Base-by-base conservation (phyloP, 2,797 vertebrate genomes). In the Micropoecilia bifurca region DNA sequence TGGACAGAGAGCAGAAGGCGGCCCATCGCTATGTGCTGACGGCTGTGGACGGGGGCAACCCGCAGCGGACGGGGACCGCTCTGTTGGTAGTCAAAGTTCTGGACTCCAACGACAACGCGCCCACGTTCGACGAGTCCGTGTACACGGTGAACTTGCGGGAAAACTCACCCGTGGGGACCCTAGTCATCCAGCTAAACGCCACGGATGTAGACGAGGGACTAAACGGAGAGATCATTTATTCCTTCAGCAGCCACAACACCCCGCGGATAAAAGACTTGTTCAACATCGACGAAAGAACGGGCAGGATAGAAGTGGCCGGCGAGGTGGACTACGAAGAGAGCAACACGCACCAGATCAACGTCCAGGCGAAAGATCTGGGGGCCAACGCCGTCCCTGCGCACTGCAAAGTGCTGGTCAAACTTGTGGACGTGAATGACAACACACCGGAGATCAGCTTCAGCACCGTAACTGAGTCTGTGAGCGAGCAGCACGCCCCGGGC, bases 41-140 rank as follows among this genome's bases (percentile, higher is more conserved):
- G 6, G 98, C 98, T 20, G 97, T 99, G 93, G 98, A 99, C 78
- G 98, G 98, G 45, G 98, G 98, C 81, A 90, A 96, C 88, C 98
- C 98, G 73, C 98, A 97, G 93, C 95, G 97, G 72, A 99, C 98
- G 66, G 98, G 98, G 79, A 99, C 98, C 20, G 98, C 98, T 79
- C 95, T 99, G 28, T 96, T 99, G 87, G 98, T 97, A 85, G 94
- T 99, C 75, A 97, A 96, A 93, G 98, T 99, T 85, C 93, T 99
- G 86, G 98, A 99, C 94, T 99, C 98, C 18, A 99, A 99, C 36
- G 98, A 99, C 90, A 99, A 99, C 85, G 98, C 97, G 77, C 98
- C 98, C 78, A 96, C 97, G 71, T 99, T 99, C 82, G 97, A 98
- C 79, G 98, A 98, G 92, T 97, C 97, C 0, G 98, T 99, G 78